Conservation (phyloP, 2,113 vertebrate species). For the Falcunculus frontatus region DNA sequence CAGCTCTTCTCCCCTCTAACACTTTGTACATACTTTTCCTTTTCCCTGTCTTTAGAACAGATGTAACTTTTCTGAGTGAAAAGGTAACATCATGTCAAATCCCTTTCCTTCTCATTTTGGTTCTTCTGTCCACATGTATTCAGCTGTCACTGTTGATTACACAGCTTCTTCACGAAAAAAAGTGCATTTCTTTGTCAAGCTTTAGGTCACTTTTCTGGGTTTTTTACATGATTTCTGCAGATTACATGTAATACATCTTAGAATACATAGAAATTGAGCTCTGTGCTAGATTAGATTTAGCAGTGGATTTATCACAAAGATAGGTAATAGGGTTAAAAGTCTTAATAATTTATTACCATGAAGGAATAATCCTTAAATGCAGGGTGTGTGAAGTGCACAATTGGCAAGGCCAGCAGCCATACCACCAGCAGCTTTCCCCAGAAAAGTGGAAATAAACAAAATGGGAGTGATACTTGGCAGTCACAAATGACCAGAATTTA, state of each 20-base stretch:
- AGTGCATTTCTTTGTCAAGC: neutral
- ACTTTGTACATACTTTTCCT: neutral
- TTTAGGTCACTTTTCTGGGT: neutral
- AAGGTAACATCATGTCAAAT: neutral
- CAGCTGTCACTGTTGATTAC: neutral
- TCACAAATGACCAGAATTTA: neutral
- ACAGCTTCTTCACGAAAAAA: neutral
- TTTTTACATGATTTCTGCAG: neutral
- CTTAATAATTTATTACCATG: neutral
- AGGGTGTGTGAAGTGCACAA: neutral
- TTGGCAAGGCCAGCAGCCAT: neutral
- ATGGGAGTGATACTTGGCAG: neutral
- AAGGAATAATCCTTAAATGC: neutral
- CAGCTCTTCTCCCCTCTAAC: neutral
- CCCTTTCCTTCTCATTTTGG: neutral
- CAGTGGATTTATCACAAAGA: neutral
- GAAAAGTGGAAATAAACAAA: neutral
- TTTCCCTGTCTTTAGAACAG: neutral
- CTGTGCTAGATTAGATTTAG: neutral
- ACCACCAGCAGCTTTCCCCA: neutral
- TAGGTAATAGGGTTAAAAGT: neutral
- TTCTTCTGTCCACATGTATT: neutral
- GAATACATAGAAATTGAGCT: neutral
- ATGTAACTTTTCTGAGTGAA: neutral
- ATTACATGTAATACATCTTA: neutral